phyloP scores from a whole-genome alignment of 2,113 vertebrate species.

The Leucopsar rothschildi region DNA sequence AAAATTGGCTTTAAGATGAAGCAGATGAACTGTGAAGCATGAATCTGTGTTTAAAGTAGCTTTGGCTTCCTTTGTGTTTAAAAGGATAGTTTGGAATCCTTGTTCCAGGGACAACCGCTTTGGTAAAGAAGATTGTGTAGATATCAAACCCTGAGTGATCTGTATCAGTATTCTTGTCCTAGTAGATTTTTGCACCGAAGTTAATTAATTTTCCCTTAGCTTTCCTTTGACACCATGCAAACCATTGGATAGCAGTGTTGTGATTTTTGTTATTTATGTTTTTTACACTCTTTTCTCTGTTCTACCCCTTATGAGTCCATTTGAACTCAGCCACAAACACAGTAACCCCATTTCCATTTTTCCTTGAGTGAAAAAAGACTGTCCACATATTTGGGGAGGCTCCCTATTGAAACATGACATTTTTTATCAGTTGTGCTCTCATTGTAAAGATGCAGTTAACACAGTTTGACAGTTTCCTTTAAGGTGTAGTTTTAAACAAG shows the following conservation, averaged over 20 bases:
- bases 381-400: not conserved
- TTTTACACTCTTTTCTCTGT: rapidly evolving
- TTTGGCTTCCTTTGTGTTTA: not conserved
- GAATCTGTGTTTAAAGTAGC: not conserved
- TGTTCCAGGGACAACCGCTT: not conserved
- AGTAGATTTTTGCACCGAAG: not conserved
- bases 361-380: not conserved
- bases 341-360: not conserved
- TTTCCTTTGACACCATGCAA: not conserved
- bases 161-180: not conserved
- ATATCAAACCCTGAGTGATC: not conserved
- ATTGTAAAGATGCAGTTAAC: not conserved
- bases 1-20: not conserved
- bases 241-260: not conserved
- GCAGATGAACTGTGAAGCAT: not conserved
- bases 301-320: not conserved
- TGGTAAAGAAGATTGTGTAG: not conserved
- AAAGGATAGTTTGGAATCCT: not conserved
- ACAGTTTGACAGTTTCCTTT: not conserved
- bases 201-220: not conserved
- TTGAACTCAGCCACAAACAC: not conserved
- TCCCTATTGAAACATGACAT: rapidly evolving
- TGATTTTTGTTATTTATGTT: not conserved
- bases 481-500: not conserved
- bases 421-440: not conserved